Conservation (phyloP, 2,888 invertebrate species). For the Drosophila mimica region DNA sequence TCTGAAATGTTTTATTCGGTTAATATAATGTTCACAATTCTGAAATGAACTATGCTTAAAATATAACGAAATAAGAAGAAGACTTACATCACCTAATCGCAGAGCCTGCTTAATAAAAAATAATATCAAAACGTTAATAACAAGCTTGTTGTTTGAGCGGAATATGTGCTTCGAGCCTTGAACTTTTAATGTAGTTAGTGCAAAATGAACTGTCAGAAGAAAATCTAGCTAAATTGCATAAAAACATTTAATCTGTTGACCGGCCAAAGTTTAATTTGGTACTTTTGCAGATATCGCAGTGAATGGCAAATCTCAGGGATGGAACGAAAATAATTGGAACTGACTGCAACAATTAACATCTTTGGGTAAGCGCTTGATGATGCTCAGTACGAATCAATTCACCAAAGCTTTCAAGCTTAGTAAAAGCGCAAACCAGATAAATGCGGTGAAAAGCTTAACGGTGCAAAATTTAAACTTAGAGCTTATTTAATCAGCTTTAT, state of each 20-base stretch:
- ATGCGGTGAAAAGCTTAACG: not conserved
- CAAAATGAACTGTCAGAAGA: not conserved
- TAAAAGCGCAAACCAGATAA: not conserved
- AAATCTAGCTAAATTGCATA: not conserved
- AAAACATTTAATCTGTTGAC: not conserved
- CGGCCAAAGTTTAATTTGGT: not conserved
- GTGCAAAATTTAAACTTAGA: not conserved
- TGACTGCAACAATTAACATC: not conserved
- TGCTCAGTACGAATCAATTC: not conserved
- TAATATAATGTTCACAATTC: conserved; percentile 1
- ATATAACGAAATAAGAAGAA: not conserved
- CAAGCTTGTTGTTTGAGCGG: not conserved
- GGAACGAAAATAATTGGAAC: not conserved
- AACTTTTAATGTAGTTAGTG: not conserved
- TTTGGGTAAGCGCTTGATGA: accelerated
- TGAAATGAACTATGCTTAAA: not conserved
- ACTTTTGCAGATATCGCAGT: not conserved
- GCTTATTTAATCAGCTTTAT: not conserved
- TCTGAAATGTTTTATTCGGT: not conserved
- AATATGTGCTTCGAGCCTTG: not conserved
- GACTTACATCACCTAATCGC: not conserved
- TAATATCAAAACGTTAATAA: not conserved
- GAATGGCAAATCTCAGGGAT: not conserved
- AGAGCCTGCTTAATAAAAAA: not conserved
- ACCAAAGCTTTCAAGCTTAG: too few relatives aligned